Conservation (phyloP, 2,113 vertebrate genomes). For the Pampusana beccarii region DNA sequence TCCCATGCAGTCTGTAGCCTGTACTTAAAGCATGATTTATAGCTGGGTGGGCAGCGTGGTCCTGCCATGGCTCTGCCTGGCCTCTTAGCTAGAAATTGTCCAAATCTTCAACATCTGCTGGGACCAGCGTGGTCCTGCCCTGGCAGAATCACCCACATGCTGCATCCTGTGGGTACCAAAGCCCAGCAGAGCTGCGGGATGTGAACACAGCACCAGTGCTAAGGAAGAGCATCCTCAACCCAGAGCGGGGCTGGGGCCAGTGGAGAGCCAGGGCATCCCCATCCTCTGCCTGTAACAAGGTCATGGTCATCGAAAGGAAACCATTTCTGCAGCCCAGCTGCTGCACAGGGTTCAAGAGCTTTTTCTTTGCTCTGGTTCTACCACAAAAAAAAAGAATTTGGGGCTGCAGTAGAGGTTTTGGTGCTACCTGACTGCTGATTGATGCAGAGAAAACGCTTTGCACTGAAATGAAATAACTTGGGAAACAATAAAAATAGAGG, state of each 20-base stretch:
- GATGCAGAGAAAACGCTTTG: neutral
- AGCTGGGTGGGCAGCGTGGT: neutral
- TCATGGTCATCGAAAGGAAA: neutral
- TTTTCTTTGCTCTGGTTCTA: neutral
- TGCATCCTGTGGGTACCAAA: neutral
- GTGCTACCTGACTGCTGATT: neutral
- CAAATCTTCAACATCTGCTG: neutral
- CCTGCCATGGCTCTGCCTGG: neutral
- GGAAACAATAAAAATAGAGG: neutral
- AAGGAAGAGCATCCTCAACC: neutral
- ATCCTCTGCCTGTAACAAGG: neutral
- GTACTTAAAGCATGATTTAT: rapidly evolving
- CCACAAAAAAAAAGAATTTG: neutral
- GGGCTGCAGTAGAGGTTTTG: neutral
- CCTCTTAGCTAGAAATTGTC: neutral
- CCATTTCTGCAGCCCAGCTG: neutral
- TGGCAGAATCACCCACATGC: neutral
- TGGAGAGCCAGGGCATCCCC: neutral
- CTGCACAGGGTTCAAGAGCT: neutral
- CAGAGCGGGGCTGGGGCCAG: neutral
- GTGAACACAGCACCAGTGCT: neutral
- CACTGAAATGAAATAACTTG: neutral
- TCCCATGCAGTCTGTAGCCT: neutral
- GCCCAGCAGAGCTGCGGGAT: neutral
- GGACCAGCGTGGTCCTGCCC: neutral